These are phyloP conservation scores for Scleropages formosus DNA, from an alignment of 2,797 vertebrate species.

Conservation along the genomic window DNA sequence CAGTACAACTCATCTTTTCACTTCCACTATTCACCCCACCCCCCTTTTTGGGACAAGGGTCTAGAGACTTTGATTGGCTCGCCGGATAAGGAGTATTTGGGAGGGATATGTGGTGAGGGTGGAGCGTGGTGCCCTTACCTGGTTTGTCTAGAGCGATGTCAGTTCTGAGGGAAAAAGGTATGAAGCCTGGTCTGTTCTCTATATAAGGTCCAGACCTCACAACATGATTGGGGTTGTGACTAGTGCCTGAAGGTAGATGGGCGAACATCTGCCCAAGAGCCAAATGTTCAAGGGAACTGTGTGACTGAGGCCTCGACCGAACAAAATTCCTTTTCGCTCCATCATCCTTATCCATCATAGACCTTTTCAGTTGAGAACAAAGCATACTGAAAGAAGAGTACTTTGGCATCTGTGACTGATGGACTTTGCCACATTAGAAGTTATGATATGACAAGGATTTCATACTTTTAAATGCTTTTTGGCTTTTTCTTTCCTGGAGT, in stretches of 20 bases:
- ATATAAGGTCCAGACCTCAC: constrained; percentile 10
- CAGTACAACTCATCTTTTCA: background rate
- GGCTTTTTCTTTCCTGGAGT: background rate
- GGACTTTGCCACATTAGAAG: background rate
- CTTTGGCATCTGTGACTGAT: background rate
- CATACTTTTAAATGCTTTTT: background rate
- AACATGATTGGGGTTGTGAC: background rate
- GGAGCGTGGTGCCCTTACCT: constrained; percentile 36
- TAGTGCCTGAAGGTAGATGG: background rate
- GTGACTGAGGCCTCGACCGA: background rate
- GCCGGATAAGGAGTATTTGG: constrained; percentile 6
- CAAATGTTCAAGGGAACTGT: background rate
- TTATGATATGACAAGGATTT: background rate
- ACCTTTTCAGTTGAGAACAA: background rate
- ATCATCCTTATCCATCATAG: no score
- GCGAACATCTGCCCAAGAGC: background rate
- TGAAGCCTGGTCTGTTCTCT: constrained; percentile 14
- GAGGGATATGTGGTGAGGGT: background rate
- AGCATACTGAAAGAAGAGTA: background rate
- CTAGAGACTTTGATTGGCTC: constrained; percentile 24
- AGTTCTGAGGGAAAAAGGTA: constrained; percentile 23
- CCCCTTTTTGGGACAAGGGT: background rate
- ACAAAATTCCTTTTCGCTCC: background rate
- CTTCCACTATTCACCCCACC: background rate
- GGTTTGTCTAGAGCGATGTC: constrained; percentile 33